Conservation (phyloP, 1,140 invertebrate genomes). For the Lucilia cuprina region DNA sequence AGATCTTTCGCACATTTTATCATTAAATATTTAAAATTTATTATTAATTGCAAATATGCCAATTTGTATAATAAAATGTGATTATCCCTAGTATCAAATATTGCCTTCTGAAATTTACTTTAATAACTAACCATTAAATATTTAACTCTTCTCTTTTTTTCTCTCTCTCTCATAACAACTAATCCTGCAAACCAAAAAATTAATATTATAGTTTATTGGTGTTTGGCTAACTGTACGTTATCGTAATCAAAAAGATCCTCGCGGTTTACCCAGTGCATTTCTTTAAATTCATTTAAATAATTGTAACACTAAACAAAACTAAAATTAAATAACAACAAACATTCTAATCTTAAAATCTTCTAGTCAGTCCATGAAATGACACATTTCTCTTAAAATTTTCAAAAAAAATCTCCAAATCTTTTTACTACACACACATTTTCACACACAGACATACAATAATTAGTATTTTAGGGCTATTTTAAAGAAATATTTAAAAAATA, state of each 20-base stretch:
- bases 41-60: no score
- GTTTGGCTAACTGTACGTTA: conserved; percentile 96
- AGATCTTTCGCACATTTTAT: no score
- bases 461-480: conserved; percentile 6
- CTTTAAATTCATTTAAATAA: conserved; percentile 71
- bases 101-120: neutral
- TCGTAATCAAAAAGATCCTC: conserved; percentile 96
- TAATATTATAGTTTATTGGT: conserved; percentile 87
- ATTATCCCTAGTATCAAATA: neutral
- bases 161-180: conserved; percentile 40
- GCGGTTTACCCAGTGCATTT: conserved; percentile 95
- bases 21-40: no score
- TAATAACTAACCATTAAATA: conserved; percentile 22
- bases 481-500: neutral
- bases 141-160: conserved; percentile 16
- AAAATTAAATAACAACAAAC: neutral
- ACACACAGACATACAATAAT: neutral
- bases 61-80: neutral
- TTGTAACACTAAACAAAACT: neutral
- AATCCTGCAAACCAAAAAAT: neutral
- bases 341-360: neutral
- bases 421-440: neutral
- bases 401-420: neutral
- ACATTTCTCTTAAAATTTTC: neutral
- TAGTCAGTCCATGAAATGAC: neutral